These are phyloP conservation scores for Rhabdomys pumilio DNA, from an alignment of 2,797 vertebrate genomes.

Conservation along the genomic window DNA sequence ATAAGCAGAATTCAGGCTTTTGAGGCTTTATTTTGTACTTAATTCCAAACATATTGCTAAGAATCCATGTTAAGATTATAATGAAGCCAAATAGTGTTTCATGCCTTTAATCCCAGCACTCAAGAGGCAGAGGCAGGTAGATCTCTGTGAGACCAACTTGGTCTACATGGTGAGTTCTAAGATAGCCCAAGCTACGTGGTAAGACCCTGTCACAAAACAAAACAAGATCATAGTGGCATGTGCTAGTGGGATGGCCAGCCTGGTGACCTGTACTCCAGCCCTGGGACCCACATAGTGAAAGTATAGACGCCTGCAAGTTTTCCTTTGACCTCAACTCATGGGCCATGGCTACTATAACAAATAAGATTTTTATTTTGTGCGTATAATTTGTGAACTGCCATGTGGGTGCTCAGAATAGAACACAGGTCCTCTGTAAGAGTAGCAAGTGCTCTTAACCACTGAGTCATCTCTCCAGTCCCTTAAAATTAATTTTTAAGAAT, in stretches of 20 bases:
- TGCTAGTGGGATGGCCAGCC: background rate
- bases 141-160: too few relatives aligned
- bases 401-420: background rate
- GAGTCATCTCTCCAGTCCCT: background rate
- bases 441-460: background rate
- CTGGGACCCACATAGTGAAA: background rate
- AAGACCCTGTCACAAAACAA: background rate
- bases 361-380: background rate
- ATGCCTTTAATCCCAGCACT: background rate
- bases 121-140: too few relatives aligned
- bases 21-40: slow-evolving; percentile 25
- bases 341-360: background rate
- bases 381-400: background rate
- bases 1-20: slow-evolving; percentile 7
- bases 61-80: slow-evolving; percentile 10
- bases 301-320: background rate
- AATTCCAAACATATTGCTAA: slow-evolving; percentile 33
- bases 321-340: background rate
- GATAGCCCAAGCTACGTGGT: background rate
- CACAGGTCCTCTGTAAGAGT: background rate
- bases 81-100: background rate
- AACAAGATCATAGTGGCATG: background rate
- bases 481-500: background rate
- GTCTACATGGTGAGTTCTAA: too few relatives aligned
- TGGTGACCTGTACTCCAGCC: background rate